These are phyloP conservation scores for Trichonephila clavata DNA, from an alignment of 1,140 invertebrate genomes.

Conservation along the genomic window DNA sequence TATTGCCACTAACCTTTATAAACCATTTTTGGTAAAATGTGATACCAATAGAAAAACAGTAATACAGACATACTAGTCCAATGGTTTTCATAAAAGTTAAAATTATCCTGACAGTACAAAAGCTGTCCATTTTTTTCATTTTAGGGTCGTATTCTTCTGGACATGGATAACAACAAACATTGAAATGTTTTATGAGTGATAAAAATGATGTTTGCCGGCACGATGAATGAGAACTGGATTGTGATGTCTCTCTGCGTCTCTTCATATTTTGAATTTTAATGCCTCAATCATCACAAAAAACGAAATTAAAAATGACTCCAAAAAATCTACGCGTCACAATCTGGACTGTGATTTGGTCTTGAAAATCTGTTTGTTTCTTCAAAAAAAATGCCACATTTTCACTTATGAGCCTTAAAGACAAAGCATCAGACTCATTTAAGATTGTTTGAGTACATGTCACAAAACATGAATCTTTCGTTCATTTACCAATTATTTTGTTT, in stretches of 20 bases:
- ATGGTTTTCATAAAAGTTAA: conserved; percentile 76
- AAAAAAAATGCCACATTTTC: background rate
- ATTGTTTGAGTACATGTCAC: background rate
- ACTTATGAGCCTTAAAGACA: background rate
- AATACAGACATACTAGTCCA: conserved; percentile 87
- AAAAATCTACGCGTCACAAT: conserved; percentile 36
- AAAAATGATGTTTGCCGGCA: conserved; percentile 32
- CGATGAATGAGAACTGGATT: background rate
- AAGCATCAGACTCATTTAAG: background rate
- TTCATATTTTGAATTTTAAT: conserved; percentile 68
- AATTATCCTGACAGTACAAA: conserved; percentile 70
- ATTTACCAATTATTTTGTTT: background rate
- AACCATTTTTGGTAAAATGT: conserved; percentile 98
- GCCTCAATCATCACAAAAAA: conserved; percentile 29
- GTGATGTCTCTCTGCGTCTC: conserved; percentile 63
- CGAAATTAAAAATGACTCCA: background rate
- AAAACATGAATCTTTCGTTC: background rate
- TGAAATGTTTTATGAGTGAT: conserved; percentile 68
- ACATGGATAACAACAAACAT: conserved; percentile 62
- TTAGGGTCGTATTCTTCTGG: conserved; percentile 53
- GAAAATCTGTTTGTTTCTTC: background rate
- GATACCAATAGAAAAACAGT: conserved; percentile 94
- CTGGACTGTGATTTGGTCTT: background rate
- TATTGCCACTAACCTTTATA: conserved; percentile 86
- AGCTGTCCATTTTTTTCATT: conserved; percentile 72